phyloP scores from a whole-genome alignment of 1,140 invertebrate genomes.

The Drosophila murphyi region DNA sequence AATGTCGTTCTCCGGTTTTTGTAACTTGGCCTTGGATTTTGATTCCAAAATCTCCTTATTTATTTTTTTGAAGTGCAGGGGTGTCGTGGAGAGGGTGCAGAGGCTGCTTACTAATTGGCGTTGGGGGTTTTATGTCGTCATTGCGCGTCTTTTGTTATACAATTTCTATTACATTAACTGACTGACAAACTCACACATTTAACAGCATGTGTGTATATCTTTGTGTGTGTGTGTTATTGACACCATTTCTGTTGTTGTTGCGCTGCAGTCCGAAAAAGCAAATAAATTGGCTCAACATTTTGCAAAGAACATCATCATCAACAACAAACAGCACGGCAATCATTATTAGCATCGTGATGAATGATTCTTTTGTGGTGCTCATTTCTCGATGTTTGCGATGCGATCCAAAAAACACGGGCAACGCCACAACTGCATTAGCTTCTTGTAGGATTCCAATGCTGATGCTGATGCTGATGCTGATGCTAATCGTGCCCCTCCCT shows the following conservation, averaged over 20 bases:
- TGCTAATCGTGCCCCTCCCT: not conserved
- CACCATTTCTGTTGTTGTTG: conserved; percentile 55
- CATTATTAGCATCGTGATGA: conserved; percentile 2
- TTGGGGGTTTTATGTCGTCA: conserved; percentile 78
- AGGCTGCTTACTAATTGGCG: conserved; percentile 65
- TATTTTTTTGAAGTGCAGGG: too few species aligned
- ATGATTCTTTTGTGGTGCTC: conserved; percentile 6
- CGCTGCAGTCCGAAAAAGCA: conserved; percentile 26
- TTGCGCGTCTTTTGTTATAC: conserved; percentile 77
- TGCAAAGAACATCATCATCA: conserved; percentile 32
- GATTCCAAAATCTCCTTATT: too few species aligned
- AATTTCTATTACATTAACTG: conserved; percentile 80
- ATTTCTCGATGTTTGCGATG: conserved; percentile 9
- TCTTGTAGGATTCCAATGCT: not conserved
- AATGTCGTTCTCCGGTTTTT: too few species aligned
- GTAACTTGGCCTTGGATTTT: too few species aligned
- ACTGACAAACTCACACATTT: not conserved
- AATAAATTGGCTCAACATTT: conserved; percentile 47
- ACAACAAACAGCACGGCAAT: not conserved
- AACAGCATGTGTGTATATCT: not conserved
- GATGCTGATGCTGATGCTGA: too few species aligned
- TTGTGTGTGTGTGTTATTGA: conserved; percentile 61
- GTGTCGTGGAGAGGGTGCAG: not conserved
- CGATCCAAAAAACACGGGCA: conserved; percentile 9
- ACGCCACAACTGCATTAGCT: not conserved